These are phyloP conservation scores for Drosophila anceps DNA, from an alignment of 2,888 invertebrate species.

Conservation along the genomic window DNA sequence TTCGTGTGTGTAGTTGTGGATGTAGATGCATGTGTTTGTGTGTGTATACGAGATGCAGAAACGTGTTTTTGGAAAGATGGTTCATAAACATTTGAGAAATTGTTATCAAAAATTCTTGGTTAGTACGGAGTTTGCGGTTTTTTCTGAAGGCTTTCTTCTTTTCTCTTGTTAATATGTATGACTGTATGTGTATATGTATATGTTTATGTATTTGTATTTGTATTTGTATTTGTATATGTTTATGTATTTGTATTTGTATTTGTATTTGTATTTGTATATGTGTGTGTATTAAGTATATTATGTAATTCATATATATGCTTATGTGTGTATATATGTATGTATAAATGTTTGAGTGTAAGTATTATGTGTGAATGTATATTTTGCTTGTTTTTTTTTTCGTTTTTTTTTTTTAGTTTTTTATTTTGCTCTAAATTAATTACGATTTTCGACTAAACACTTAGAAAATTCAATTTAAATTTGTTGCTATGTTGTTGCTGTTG, in stretches of 20 bases:
- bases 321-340: conserved; percentile 24
- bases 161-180: conserved; percentile 61
- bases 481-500: conserved; percentile 53
- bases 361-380: conserved; percentile 53
- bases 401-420: conserved; percentile 35
- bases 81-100: conserved; percentile 63
- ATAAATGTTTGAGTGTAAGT: conserved; percentile 48
- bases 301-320: conserved; percentile 19
- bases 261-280: conserved; percentile 40
- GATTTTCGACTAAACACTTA: conserved; percentile 74
- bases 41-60: conserved; percentile 73
- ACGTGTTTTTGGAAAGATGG: conserved; percentile 63
- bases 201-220: conserved; percentile 40
- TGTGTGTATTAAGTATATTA: conserved; percentile 45
- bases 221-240: conserved; percentile 39
- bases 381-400: conserved; percentile 26
- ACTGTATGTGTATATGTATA: conserved; percentile 51
- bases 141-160: conserved; percentile 57
- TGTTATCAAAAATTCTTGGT: conserved; percentile 62
- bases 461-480: conserved; percentile 74
- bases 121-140: conserved; percentile 65
- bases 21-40: neutral
- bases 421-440: conserved; percentile 55
- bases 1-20: neutral
- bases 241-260: conserved; percentile 41